phyloP scores from a whole-genome alignment of 2,113 vertebrate genomes.

The Anthoscopus minutus region DNA sequence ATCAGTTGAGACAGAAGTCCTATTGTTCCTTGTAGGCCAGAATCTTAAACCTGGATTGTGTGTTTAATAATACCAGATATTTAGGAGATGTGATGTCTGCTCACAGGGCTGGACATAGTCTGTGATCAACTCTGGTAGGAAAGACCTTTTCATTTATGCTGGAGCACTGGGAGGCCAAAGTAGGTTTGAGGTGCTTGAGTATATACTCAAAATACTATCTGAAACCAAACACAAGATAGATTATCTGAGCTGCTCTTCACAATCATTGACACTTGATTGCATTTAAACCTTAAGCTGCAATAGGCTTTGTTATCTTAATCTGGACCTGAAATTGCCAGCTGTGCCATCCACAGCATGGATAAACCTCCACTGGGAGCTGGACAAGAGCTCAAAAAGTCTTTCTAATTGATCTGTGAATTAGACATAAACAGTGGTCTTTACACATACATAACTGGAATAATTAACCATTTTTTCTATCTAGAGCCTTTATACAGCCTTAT shows the following conservation, averaged over 20 bases:
- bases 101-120: background rate
- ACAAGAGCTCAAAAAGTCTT: background rate
- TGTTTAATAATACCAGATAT: background rate
- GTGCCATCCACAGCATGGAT: background rate
- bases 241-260: background rate
- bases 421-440: background rate
- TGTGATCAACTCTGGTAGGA: background rate
- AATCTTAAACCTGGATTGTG: background rate
- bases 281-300: background rate
- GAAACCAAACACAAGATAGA: background rate
- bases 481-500: background rate
- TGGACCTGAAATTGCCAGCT: constrained; percentile 8
- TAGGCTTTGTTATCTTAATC: background rate
- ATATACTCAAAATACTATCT: background rate
- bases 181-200: background rate
- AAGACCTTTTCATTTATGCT: background rate
- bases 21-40: background rate
- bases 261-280: background rate
- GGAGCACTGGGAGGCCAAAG: background rate
- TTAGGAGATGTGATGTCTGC: accelerated
- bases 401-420: background rate
- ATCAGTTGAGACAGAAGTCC: background rate
- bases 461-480: background rate
- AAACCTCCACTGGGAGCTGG: background rate
- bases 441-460: background rate